A percentile compares a stretch with the other conserved stretches of the same genome.
These are phyloP conservation scores for Periplaneta americana DNA, from an alignment of 1,140 invertebrate species.

Conservation along the genomic window DNA sequence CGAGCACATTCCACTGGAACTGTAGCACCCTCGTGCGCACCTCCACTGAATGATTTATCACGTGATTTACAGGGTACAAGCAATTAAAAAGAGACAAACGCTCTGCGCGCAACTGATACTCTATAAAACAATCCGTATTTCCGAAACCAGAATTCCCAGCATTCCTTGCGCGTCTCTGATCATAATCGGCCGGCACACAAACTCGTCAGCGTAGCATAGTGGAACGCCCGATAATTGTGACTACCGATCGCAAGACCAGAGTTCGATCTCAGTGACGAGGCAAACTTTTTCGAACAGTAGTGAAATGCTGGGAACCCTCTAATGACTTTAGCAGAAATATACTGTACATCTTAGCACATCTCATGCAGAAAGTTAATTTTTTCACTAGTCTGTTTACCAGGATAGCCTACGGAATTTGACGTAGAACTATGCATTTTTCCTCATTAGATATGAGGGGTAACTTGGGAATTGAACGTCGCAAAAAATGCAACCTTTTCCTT, in stretches of 20 bases:
- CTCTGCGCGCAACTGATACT: not conserved
- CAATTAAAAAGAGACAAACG: not conserved
- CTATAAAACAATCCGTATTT: not conserved
- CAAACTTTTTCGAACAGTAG: no score
- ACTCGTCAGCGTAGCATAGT: not conserved
- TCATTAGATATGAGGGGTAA: no score
- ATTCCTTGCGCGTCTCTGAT: not conserved
- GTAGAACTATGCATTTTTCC: no score
- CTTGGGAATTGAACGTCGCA: no score
- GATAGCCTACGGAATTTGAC: no score
- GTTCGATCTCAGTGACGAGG: no score
- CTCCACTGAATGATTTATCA: not conserved
- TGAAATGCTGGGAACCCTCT: no score
- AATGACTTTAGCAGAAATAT: no score
- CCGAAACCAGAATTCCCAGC: not conserved
- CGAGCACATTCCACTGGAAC: not conserved
- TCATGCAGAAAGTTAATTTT: no score
- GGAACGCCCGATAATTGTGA: not conserved
- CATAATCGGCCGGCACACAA: not conserved
- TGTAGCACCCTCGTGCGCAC: not conserved
- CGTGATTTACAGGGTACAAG: not conserved
- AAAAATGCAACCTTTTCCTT: no score
- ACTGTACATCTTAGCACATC: no score
- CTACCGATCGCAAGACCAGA: not conserved
- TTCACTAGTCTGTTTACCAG: no score